Evolutionary conservation across 2,888 invertebrate species (phyloP).

Genomic region (Scaptomyza parva): DNA sequence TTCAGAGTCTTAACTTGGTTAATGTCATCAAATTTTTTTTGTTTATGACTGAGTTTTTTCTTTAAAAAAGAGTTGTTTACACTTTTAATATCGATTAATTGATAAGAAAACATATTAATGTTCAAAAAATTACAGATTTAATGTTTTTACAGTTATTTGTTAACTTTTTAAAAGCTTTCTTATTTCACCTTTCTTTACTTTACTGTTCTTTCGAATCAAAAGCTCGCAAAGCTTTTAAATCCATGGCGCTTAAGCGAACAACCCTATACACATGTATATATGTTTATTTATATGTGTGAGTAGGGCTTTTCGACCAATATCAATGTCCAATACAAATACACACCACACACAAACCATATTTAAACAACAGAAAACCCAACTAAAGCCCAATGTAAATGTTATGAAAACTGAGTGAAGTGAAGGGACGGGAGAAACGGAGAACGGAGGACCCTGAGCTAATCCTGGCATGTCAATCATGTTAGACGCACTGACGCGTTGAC

Average conservation of each 20-base stretch:
- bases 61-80: conserved; percentile 20
- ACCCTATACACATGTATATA: background rate
- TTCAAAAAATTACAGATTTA: background rate
- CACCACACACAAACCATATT: conserved; percentile 45
- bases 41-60: conserved; percentile 47
- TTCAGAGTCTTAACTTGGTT: conserved; percentile 27
- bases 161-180: background rate
- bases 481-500: conserved; percentile 53
- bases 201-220: background rate
- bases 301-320: conserved; percentile 65
- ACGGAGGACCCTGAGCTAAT: too few species aligned
- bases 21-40: conserved; percentile 2
- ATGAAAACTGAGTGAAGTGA: too few species aligned
- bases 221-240: conserved; percentile 44
- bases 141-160: background rate
- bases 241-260: conserved; percentile 57
- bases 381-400: conserved; percentile 71
- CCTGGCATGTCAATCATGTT: conserved; percentile 73
- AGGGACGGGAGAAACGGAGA: too few species aligned
- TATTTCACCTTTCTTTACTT: background rate
- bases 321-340: conserved; percentile 76
- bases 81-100: conserved; percentile 22
- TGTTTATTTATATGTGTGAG: conserved; percentile 17
- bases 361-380: conserved; percentile 73
- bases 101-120: conserved; percentile 23